Evolutionary conservation across 2,888 invertebrate genomes (phyloP).

Genomic region (Sphecodes monilicornis): DNA sequence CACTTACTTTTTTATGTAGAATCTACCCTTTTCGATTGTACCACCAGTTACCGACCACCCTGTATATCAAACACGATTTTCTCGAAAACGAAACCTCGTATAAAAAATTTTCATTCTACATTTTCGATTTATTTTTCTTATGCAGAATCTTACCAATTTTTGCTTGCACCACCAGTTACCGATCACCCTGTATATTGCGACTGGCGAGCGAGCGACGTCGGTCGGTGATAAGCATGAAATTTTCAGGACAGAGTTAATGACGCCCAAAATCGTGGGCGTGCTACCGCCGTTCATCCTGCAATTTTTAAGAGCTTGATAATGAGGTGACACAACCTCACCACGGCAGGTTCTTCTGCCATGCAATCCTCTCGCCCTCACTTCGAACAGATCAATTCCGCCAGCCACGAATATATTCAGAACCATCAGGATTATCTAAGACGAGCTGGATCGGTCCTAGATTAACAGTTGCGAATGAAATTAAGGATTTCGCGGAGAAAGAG

Average conservation of each 20-base stretch:
- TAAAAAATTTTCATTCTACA: neutral
- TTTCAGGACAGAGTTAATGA: conserved; percentile 71
- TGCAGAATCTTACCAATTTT: neutral
- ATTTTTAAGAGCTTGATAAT: conserved; percentile 78
- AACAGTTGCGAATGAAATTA: conserved; percentile 20
- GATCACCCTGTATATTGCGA: conserved; percentile 17
- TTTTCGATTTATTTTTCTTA: neutral
- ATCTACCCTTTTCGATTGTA: no score
- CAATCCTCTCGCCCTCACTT: conserved; percentile 42
- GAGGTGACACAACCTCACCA: conserved; percentile 69
- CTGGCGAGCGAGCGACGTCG: conserved; percentile 23
- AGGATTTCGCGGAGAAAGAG: conserved; percentile 13
- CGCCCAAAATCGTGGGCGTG: conserved; percentile 59
- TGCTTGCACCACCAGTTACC: neutral
- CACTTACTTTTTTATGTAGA: no score
- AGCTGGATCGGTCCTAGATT: neutral
- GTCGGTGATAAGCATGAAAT: conserved; percentile 59
- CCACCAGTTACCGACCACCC: no score
- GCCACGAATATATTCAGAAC: conserved; percentile 23
- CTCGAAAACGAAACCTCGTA: neutral
- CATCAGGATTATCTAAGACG: neutral
- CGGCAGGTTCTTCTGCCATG: conserved; percentile 33
- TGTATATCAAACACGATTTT: neutral
- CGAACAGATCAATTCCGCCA: conserved; percentile 18
- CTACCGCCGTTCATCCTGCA: conserved; percentile 68